phyloP scores from a whole-genome alignment of 2,888 invertebrate genomes.

The Amphiduros pacificus region DNA sequence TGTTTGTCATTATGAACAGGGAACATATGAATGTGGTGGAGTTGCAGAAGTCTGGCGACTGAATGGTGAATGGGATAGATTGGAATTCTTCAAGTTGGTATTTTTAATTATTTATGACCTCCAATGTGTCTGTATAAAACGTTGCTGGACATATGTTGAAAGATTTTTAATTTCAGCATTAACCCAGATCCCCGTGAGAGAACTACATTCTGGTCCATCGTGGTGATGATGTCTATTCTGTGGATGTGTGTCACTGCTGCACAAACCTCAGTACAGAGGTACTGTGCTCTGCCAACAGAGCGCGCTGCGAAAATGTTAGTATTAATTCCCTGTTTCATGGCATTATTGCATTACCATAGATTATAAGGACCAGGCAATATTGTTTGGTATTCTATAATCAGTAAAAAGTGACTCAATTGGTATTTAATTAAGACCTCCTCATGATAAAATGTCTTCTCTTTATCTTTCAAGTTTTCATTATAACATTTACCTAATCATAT shows the following conservation, averaged over 20 bases:
- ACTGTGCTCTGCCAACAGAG: constrained; percentile 18
- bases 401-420: too few relatives aligned
- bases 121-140: not conserved
- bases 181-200: constrained; percentile 10
- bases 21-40: not conserved
- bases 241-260: constrained; percentile 12
- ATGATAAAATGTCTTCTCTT: too few relatives aligned
- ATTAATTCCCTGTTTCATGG: too few relatives aligned
- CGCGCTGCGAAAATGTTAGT: constrained; percentile 16
- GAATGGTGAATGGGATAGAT: constrained; percentile 12
- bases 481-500: not conserved
- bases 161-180: constrained; percentile 5
- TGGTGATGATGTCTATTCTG: constrained; percentile 8
- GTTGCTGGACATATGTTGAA: too few relatives aligned
- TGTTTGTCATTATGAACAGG: constrained; percentile 7
- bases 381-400: too few relatives aligned
- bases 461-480: too few relatives aligned
- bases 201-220: constrained; percentile 15
- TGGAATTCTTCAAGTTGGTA: constrained; percentile 13
- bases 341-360: too few relatives aligned
- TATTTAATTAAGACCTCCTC: too few relatives aligned
- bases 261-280: constrained; percentile 18
- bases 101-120: not conserved
- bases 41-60: constrained; percentile 8
- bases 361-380: too few relatives aligned